These are phyloP conservation scores for Poeciliopsis turneri DNA, from an alignment of 2,797 vertebrate species.

Conservation along the genomic window DNA sequence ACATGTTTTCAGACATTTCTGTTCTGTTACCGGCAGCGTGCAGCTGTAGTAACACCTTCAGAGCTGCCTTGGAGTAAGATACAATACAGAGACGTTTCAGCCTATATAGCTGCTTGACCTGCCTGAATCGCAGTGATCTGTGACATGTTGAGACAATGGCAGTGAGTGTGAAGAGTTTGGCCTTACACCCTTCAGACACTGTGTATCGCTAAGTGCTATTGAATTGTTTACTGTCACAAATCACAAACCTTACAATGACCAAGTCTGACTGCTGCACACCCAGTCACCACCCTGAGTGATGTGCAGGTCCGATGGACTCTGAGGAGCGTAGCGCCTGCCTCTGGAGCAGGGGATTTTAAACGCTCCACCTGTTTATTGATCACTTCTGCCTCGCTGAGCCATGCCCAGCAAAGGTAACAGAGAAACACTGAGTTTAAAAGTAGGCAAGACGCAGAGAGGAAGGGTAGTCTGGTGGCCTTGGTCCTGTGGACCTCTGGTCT, in stretches of 20 bases:
- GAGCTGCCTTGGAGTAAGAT: neutral
- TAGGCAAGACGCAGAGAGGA: constrained; percentile 42
- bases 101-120: constrained; percentile 31
- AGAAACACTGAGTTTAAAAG: constrained; percentile 40
- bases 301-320: constrained; percentile 59
- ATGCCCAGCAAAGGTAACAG: constrained; percentile 45
- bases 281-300: constrained; percentile 50
- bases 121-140: constrained; percentile 51
- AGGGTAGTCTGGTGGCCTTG: constrained; percentile 52
- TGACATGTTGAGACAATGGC: constrained; percentile 62
- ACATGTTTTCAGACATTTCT: constrained; percentile 15
- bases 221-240: constrained; percentile 78
- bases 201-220: constrained; percentile 73
- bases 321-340: constrained; percentile 77
- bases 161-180: constrained; percentile 47
- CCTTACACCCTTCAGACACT: constrained; percentile 49
- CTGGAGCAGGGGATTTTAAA: constrained; percentile 81
- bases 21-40: neutral
- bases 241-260: constrained; percentile 72
- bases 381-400: constrained; percentile 69
- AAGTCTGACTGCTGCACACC: constrained; percentile 45
- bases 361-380: constrained; percentile 85
- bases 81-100: constrained; percentile 5
- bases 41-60: constrained; percentile 4
- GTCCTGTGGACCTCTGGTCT: constrained; percentile 76